Evolutionary conservation across 2,888 invertebrate genomes (phyloP), one percentile per base, ranked within the genome.

Genomic region (Poecilus cupreus): DNA sequence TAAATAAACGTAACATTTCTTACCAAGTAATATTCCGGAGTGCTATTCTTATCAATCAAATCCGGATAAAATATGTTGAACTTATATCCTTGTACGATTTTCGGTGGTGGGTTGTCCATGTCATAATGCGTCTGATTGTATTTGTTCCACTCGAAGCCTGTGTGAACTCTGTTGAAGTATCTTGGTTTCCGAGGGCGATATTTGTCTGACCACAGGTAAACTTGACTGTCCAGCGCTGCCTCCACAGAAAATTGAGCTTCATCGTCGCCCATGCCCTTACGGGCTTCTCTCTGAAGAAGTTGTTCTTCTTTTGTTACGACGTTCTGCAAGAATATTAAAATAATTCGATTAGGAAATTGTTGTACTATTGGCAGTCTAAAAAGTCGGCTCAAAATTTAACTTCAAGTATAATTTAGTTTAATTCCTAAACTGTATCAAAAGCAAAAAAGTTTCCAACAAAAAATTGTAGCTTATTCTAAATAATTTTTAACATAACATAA

Each of bases 81-180:
- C 89, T 99, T 99, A 91, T 99, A 99, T 5, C 99, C 99, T 90
- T 99, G 99, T 0, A 99, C 99, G 87, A 99, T 98, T 91, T 99
- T 99, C 0, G 99, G 99, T 6, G 99, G 99, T 74, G 99, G 99
- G 91, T 99, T 99, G 89, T 99, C 99, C 95, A 99, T 98, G 89
- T 99, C 99, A 90, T 99, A 99, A 90, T 99, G 99, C 0, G 99
- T 99, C 90, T 99, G 99, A 90, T 99, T 99, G 90, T 99, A 99
- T 89, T 99, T 99, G 91, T 99, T 99, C 99, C 99, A 99, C 87
- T 99, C 99, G 90, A 99, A 99, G 13, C 99, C 99, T 0, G 97
- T 97, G 88, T 97, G 97, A 2, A 97, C 97, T 80, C 96, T 91
- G 91, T 99, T 99, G 90, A 99, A 98, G 90, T 99, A 99, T 18